These are phyloP conservation scores for Onychorhynchus coronatus DNA, from an alignment of 2,113 vertebrate genomes.

Conservation along the genomic window DNA sequence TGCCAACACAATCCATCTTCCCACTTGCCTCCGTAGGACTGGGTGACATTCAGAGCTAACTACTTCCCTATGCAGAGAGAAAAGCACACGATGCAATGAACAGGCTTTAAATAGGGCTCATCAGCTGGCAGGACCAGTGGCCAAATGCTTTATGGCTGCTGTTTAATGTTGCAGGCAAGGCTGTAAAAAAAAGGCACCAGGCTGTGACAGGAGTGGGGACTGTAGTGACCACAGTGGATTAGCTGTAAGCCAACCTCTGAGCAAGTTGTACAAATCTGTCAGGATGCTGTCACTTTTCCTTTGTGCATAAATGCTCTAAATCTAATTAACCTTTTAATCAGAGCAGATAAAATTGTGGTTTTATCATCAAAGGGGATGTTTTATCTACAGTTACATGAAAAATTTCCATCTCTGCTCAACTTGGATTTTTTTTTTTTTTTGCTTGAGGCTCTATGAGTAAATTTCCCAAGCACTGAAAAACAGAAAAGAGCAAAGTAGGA, in stretches of 20 bases:
- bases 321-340: slow-evolving; percentile 42
- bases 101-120: slow-evolving; percentile 21
- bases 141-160: slow-evolving; percentile 20
- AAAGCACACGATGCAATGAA: background rate
- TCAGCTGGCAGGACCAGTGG: slow-evolving; percentile 1
- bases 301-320: background rate
- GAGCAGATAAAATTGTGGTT: background rate
- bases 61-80: slow-evolving; percentile 26
- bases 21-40: slow-evolving; percentile 16
- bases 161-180: background rate
- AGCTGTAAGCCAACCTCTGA: background rate
- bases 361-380: background rate
- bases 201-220: background rate
- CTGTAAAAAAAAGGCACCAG: background rate
- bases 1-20: slow-evolving; percentile 62
- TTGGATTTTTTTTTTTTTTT: background rate
- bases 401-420: background rate
- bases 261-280: background rate
- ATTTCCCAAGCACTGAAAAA: background rate
- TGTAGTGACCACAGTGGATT: background rate
- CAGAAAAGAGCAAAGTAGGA: background rate
- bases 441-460: background rate
- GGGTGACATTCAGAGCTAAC: slow-evolving; percentile 56
- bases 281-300: background rate
- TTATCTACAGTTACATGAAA: background rate